These are phyloP conservation scores for Tipula helvola DNA, from an alignment of 2,888 invertebrate genomes.

Conservation along the genomic window DNA sequence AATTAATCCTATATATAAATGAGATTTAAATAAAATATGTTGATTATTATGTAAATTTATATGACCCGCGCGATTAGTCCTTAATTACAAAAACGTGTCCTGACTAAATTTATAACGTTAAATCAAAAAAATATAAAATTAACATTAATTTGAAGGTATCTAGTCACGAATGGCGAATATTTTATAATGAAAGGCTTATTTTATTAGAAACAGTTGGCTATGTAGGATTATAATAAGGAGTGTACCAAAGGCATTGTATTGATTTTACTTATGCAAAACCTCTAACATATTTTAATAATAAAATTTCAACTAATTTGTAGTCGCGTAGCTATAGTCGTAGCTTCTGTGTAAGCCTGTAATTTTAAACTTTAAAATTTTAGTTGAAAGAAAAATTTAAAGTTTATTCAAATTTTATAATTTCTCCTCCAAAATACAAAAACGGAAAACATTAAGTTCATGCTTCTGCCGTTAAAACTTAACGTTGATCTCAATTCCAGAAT, in stretches of 20 bases:
- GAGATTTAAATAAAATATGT: background rate
- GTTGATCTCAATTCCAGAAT: too few species aligned
- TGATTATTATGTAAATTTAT: background rate
- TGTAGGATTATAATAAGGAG: background rate
- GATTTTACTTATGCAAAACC: too few species aligned
- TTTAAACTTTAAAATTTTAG: too few species aligned
- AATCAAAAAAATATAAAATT: background rate
- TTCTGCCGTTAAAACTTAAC: too few species aligned
- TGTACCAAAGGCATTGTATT: background rate
- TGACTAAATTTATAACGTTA: background rate
- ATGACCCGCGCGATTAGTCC: background rate
- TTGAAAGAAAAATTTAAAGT: too few species aligned
- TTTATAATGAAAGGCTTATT: background rate
- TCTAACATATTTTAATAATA: too few species aligned
- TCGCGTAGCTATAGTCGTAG: too few species aligned
- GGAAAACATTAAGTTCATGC: too few species aligned
- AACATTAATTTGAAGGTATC: background rate
- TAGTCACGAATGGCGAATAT: background rate
- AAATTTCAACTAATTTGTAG: too few species aligned
- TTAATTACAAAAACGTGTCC: background rate
- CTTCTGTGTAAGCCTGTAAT: too few species aligned
- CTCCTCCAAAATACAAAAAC: too few species aligned
- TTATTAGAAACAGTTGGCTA: background rate
- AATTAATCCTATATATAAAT: background rate
- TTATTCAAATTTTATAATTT: too few species aligned